phyloP scores from a whole-genome alignment of 2,797 vertebrate species.

The Myiotriccus ornatus region DNA sequence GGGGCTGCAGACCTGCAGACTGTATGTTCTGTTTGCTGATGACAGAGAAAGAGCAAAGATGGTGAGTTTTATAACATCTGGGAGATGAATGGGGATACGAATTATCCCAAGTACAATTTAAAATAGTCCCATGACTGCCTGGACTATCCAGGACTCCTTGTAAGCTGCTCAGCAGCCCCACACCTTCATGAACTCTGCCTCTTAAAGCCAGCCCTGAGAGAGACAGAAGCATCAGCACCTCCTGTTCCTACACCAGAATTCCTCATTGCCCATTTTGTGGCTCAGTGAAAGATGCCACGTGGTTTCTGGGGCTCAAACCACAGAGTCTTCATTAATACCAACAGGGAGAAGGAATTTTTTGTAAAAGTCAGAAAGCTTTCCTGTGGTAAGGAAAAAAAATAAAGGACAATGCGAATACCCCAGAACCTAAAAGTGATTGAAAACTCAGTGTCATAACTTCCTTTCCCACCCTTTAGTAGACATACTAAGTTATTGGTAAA shows the following conservation, averaged over 20 bases:
- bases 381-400: background rate
- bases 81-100: background rate
- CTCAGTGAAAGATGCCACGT: background rate
- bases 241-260: background rate
- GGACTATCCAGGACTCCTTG: background rate
- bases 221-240: background rate
- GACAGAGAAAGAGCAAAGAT: background rate
- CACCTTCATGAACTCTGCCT: background rate
- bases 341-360: background rate
- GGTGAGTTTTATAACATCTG: background rate
- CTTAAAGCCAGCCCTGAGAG: background rate
- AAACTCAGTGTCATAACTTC: constrained; percentile 31
- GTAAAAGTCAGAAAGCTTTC: background rate
- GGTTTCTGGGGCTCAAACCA: background rate
- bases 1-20: background rate
- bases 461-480: background rate
- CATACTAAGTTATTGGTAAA: constrained; percentile 45
- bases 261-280: background rate
- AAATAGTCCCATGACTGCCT: background rate
- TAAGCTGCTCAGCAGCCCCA: background rate
- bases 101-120: background rate
- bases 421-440: background rate
- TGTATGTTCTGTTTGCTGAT: background rate
- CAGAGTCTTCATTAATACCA: background rate
- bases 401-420: background rate